phyloP scores from a whole-genome alignment of 2,888 invertebrate genomes.

The Saturnia japonica region DNA sequence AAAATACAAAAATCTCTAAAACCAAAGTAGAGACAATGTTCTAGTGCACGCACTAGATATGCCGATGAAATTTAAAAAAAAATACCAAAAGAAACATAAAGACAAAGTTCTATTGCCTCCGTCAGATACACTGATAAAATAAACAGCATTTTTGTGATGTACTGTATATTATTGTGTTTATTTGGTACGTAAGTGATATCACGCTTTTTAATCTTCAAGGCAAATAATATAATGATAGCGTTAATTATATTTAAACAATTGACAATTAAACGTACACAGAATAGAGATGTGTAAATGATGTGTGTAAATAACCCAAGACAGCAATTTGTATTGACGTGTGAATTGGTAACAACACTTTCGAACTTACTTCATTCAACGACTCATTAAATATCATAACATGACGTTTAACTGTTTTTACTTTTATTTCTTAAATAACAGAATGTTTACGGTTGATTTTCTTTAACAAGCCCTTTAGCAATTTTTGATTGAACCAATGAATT shows the following conservation, averaged over 20 bases:
- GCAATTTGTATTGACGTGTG: constrained; percentile 7
- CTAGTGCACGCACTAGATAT: background rate
- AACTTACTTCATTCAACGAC: constrained; percentile 3
- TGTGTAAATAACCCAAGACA: constrained; percentile 9
- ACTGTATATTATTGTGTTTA: background rate
- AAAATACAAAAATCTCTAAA: background rate
- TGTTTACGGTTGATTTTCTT: background rate
- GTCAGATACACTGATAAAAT: background rate
- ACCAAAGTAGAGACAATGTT: no score
- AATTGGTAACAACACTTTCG: constrained; percentile 14
- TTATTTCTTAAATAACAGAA: background rate
- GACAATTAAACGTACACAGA: background rate
- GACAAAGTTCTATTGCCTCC: no score
- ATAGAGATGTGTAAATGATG: constrained; percentile 1
- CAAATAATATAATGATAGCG: constrained; percentile 4
- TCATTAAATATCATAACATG: constrained; percentile 3
- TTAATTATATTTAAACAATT: constrained; percentile 8
- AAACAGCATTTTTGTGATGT: background rate
- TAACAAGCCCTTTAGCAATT: background rate
- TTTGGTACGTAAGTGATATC: background rate
- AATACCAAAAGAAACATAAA: background rate
- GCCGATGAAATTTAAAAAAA: no score
- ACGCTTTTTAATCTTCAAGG: background rate
- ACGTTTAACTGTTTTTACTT: background rate
- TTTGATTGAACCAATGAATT: background rate